Evolutionary conservation across 2,113 vertebrate species (phyloP), one percentile per base, ranked within the genome.

Genomic region (Scytalopus superciliaris): DNA sequence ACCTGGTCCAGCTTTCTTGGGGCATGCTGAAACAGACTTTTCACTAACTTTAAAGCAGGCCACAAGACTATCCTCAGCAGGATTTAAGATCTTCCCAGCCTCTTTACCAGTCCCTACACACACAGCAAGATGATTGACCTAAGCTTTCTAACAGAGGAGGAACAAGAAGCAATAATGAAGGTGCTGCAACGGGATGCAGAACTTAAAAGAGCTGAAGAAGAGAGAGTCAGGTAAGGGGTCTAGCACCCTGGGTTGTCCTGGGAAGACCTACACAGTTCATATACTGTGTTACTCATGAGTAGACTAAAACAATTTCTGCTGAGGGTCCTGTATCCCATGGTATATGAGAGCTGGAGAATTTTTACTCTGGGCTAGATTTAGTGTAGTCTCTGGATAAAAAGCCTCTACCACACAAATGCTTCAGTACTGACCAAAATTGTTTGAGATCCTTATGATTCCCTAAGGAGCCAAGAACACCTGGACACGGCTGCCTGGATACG

Each of bases 141-240:
- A 95, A 99, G 99, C 89, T 99, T 98, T 90, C 97, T 99, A 92
- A 99, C 99, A 0, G 99, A 99, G 68, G 98, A 99, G 68, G 99
- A 99, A 66, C 98, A 99, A 93, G 98, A 98, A 56, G 96, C 97
- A 35, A 99, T 99, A 96, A 96, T 98, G 98, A 96, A 98, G 22
- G 99, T 99, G 74, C 92, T 99, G 69, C 98, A 98, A 82, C 97
- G 99, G 93, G 99, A 99, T 31, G 97, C 98, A 23, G 98, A 98
- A 62, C 98, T 99, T 55, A 99, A 99, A 97, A 98, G 96, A 87
- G 64, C 93, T 1, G 99, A 99, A 91, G 99, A 99, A 52, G 97
- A 98, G 69, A 98, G 99, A 62, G 96, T 99, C 60, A 98, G 98
- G 99, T 99, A 98, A 98, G 98, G 79, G 4, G 63, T 17, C 1